These are phyloP conservation scores for Botia almorhae DNA, from an alignment of 2,797 vertebrate genomes.

Conservation along the genomic window DNA sequence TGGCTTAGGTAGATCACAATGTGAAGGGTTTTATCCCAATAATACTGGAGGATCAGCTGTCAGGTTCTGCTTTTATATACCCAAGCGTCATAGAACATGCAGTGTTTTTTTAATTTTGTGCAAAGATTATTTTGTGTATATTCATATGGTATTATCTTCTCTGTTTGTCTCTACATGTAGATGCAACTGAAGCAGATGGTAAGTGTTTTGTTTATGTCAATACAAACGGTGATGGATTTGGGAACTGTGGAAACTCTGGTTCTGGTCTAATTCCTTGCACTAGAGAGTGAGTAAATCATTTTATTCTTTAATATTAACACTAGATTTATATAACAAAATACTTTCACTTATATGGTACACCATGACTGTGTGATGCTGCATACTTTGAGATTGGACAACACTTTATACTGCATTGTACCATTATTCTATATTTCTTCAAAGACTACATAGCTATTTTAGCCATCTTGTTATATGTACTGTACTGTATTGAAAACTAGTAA, in stretches of 20 bases:
- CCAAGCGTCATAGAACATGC: not conserved
- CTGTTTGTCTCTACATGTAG: conserved; percentile 63
- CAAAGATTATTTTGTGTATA: not conserved
- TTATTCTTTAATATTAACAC: not conserved
- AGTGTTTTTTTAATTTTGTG: not conserved
- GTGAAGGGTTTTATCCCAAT: not conserved
- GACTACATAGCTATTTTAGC: too few relatives aligned
- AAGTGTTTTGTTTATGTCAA: conserved; percentile 80
- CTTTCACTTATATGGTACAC: not conserved
- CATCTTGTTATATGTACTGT: too few relatives aligned
- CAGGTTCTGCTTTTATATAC: not conserved
- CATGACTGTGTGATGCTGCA: not conserved
- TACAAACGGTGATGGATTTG: conserved; percentile 76
- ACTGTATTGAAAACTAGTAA: too few relatives aligned
- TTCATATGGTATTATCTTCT: not conserved
- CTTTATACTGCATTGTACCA: not conserved
- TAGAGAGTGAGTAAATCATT: conserved; percentile 75
- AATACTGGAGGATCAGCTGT: not conserved
- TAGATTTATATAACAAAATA: not conserved
- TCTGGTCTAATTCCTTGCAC: conserved; percentile 68
- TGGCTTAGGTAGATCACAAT: conserved; percentile 71
- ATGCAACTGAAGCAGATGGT: conserved; percentile 79
- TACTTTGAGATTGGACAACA: not conserved
- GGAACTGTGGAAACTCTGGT: conserved; percentile 83
- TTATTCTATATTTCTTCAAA: not conserved